Evolutionary conservation across 2,113 vertebrate species (phyloP), one percentile per base, ranked within the genome.

Genomic region (Lamprotornis superbus): DNA sequence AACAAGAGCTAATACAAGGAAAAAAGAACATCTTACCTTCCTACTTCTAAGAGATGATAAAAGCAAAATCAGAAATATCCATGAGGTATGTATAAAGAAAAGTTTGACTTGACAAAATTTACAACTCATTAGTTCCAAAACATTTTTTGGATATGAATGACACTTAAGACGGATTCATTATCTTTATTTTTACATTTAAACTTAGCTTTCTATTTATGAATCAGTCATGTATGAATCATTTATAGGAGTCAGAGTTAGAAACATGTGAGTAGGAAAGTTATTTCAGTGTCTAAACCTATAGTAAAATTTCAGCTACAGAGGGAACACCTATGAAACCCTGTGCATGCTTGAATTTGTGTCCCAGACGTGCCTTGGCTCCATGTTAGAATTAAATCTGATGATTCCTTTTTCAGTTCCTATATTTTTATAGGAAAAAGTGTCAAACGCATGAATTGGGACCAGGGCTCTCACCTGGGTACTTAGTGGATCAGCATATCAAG

Each of bases 281-380:
- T 61, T 59, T 81, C 4, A 2, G 15, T 65, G 15, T 71, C 28
- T 69, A 92, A 85, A 52, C 6, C 6, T 56, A 19, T 23, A 24
- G 46, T 33, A 56, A 88, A 52, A 69, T 52, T 92, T 69, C 28
- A 83, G 2, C 24, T 64, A 56, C 8, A 24, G 12, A 42, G 12
- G 13, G 30, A 90, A 42, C 3, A n/a, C 4, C 5, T 81, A 25
- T 75, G 47, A 92, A 40, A 63, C 12, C 4, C 9, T 77, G 10
- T 2, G 1, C 4, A 0, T 39, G 0, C 25, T 27, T 52, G 25
- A 67, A 31, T 67, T 82, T 75, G 3, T 63, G 8, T 47, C 18
- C 44, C 24, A 84, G 27, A n/a, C 0, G 1, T 25, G 24, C 24
- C 17, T 74, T 57, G n/a, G 65, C 10, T 90, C 31, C 40, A 27